Base-by-base conservation (phyloP, 2,888 invertebrate genomes). In the Idaea biselata region DNA sequence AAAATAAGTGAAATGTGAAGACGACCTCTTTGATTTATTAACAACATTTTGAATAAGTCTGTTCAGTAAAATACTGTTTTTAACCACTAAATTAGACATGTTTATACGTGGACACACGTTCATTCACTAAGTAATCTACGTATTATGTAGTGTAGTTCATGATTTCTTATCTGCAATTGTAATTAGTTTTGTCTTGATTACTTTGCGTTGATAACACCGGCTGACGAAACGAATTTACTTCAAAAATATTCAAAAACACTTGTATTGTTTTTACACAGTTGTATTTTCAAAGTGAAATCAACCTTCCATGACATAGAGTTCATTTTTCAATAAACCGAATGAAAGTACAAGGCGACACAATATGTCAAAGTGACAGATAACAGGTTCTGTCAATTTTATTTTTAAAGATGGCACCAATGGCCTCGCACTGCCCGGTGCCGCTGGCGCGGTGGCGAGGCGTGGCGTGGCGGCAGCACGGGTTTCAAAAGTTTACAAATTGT, bases 1-100 rank as follows among this genome's bases (percentile, higher is more conserved):
- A 66, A 88, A 89, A 76, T 94, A 95, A 63, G 89, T 94, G 79
- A 95, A 95, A 82, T 95, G 95, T 14, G 94, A 93, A 44, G 89
- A 86, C 53, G 88, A 69, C 65, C 91, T 85, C 74, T 87, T 89
- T 17, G 81, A 68, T 66, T 67, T 74, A 67, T 81, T 81, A 71
- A 79, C 83, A 18, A 85, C 83, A 84, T 84, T 80, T 84, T 87
- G 84, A 60, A 85, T 54, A 59, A 90, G 65, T 73, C 80, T 85
- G 64, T 74, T 65, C 17, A 89, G 67, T 56, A 84, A 70, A 68
- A 75, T 63, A 67, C 76, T 64, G 25, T 82, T 86, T 77, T 83
- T 84, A 33, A 75, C 74, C 18, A 83, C 67, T 70, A 86, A 79
- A 77, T 69, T 81, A 63, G 87, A 72, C 89, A 90, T 90, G 72